Conservation (phyloP, 2,113 vertebrate species). For the Mugil cephalus region DNA sequence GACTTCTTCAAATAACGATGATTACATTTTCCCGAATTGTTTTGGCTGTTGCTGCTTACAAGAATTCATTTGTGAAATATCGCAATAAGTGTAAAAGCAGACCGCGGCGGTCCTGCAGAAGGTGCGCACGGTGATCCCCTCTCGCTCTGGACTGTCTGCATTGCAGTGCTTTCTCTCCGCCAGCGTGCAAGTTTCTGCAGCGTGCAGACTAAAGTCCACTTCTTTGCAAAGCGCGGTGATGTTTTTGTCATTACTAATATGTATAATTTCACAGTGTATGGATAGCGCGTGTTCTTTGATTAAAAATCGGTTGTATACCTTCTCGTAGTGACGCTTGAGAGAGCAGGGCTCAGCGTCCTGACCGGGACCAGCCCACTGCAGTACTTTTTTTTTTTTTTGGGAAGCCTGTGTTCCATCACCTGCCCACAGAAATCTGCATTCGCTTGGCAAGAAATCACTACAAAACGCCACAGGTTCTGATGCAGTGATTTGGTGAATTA, state of each 20-base stretch:
- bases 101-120: constrained; percentile 59
- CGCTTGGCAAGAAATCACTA: constrained; percentile 31
- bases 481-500: constrained; percentile 7
- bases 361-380: constrained; percentile 84
- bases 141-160: constrained; percentile 81
- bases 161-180: constrained; percentile 83
- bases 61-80: background rate
- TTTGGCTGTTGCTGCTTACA: background rate
- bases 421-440: constrained; percentile 35
- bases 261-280: background rate
- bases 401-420: constrained; percentile 54
- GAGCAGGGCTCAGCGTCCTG: constrained; percentile 39
- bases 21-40: background rate
- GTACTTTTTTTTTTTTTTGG: constrained; percentile 68
- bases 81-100: constrained; percentile 33
- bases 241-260: background rate
- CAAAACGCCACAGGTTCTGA: no score
- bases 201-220: constrained; percentile 52
- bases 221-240: constrained; percentile 12
- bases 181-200: constrained; percentile 81
- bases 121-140: constrained; percentile 60
- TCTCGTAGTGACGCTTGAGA: constrained; percentile 11
- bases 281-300: background rate
- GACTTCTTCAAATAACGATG: background rate
- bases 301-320: constrained; percentile 12